Evolutionary conservation across 2,113 vertebrate species (phyloP).

Genomic region (Rhinopomastus cyanomelas): DNA sequence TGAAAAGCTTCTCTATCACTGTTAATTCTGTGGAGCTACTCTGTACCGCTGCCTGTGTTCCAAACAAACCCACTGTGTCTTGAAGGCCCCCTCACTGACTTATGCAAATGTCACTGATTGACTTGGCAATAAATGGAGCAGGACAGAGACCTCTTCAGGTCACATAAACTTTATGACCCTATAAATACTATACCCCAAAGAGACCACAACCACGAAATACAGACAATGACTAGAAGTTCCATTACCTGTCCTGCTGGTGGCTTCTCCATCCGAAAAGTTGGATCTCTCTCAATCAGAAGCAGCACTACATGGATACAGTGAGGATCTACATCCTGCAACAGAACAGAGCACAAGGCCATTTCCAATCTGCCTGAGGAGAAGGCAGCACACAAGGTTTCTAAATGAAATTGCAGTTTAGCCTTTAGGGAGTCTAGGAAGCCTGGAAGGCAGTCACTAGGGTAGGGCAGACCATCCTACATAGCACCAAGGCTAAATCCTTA

Average conservation of each 20-base stretch:
- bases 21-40: background rate
- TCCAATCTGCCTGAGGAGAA: background rate
- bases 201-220: background rate
- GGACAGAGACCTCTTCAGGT: background rate
- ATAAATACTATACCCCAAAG: background rate
- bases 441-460: background rate
- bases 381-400: background rate
- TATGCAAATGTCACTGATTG: background rate
- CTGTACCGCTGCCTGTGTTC: background rate
- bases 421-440: background rate
- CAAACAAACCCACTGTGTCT: background rate
- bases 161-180: background rate
- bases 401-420: background rate
- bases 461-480: background rate
- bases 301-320: constrained; percentile 81
- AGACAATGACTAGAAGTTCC: background rate
- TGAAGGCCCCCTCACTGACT: background rate
- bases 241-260: constrained; percentile 80
- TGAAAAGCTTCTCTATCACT: background rate
- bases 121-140: background rate
- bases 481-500: background rate
- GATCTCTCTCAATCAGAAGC: constrained; percentile 80
- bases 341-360: background rate
- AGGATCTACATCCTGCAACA: constrained; percentile 72
- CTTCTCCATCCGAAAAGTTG: constrained; percentile 73